A percentile compares a stretch with the other conserved stretches of the same genome.
These are phyloP conservation scores for Apaloderma vittatum DNA, from an alignment of 2,113 vertebrate species.

Conservation along the genomic window DNA sequence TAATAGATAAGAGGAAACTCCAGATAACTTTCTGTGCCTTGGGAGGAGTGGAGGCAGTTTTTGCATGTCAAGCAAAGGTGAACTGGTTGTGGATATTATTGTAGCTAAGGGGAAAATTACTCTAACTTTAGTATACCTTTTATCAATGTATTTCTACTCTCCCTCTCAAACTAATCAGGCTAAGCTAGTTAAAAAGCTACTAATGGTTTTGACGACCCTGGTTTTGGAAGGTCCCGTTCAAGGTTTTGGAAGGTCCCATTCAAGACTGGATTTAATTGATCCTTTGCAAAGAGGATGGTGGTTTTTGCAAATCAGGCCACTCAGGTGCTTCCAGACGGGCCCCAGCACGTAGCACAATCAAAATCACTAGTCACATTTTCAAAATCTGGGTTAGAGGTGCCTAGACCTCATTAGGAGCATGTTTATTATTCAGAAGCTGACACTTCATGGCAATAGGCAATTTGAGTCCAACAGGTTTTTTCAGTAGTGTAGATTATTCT, in stretches of 20 bases:
- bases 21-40: not conserved
- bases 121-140: not conserved
- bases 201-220: not conserved
- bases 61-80: not conserved
- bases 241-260: not conserved
- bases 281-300: not conserved
- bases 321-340: constrained; percentile 37
- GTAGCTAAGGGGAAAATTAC: not conserved
- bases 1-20: not conserved
- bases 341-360: not conserved
- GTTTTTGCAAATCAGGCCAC: not conserved
- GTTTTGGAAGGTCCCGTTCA: not conserved
- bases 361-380: constrained; percentile 3
- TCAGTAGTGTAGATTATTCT: not conserved
- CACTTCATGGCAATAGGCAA: not conserved
- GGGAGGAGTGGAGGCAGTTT: fast-evolving
- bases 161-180: not conserved
- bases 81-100: not conserved
- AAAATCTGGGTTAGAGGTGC: constrained; percentile 15
- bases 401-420: constrained; percentile 16
- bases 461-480: not conserved
- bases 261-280: not conserved
- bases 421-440: constrained; percentile 30
- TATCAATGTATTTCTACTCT: not conserved
- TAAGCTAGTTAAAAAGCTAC: not conserved